phyloP scores from a whole-genome alignment of 2,888 invertebrate species.

The Tipula confusa region DNA sequence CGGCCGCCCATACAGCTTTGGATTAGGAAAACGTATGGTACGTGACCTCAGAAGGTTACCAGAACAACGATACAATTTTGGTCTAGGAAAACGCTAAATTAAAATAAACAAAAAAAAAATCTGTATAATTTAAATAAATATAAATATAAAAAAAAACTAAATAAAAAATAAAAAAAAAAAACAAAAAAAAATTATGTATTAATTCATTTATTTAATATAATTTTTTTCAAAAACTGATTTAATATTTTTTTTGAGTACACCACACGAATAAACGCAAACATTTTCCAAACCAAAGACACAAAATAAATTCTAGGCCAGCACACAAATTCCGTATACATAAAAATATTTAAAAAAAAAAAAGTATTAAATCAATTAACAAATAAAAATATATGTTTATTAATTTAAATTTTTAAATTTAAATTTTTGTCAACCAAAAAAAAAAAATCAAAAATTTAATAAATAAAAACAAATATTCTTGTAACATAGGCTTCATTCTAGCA shows the following conservation, averaged over 20 bases:
- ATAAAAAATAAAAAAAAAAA: not conserved
- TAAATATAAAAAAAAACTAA: not conserved
- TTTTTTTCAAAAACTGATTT: not conserved
- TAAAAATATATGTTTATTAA: not conserved
- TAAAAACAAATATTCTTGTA: conserved; percentile 28
- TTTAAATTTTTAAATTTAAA: not conserved
- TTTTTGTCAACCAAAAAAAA: not conserved
- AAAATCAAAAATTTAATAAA: not conserved
- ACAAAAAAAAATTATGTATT: not conserved
- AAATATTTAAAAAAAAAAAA: not conserved
- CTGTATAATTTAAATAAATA: conserved; percentile 12
- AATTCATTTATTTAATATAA: conserved; percentile 14
- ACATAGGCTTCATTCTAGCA: conserved; percentile 31
- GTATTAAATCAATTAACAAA: not conserved
- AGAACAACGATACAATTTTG: conserved; percentile 52
- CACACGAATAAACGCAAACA: not conserved
- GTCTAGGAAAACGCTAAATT: conserved; percentile 52
- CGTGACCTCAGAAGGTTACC: conserved; percentile 39
- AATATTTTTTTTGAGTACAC: not conserved
- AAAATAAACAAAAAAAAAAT: not conserved
- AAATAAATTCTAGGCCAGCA: not conserved
- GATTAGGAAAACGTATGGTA: conserved; percentile 58
- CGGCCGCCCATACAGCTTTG: conserved; percentile 62
- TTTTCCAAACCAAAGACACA: not conserved
- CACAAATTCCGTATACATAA: not conserved